Conservation (phyloP, 1,140 invertebrate genomes). For the Portunus trituberculatus region DNA sequence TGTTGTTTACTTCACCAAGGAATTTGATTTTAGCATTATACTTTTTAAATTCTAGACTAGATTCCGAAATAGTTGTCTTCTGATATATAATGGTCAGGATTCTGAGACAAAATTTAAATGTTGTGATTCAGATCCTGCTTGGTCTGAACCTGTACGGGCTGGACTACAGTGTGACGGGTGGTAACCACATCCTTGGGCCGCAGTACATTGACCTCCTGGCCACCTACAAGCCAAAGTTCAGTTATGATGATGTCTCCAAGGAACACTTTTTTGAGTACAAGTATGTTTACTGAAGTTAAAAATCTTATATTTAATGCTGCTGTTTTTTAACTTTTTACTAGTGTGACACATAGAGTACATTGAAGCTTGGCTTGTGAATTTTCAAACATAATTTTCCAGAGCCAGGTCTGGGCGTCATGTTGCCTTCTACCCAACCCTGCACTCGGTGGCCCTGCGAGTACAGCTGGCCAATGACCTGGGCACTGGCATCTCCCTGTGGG, state of each 20-base stretch:
- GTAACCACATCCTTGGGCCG: conserved; percentile 88
- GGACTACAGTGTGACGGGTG: conserved; percentile 89
- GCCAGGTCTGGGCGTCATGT: conserved; percentile 85
- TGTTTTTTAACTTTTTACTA: conserved; percentile 56
- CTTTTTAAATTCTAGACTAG: too few relatives aligned
- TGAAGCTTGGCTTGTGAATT: too few relatives aligned
- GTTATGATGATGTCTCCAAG: conserved; percentile 88
- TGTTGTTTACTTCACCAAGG: too few relatives aligned
- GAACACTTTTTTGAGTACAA: conserved; percentile 94
- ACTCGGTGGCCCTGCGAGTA: conserved; percentile 90
- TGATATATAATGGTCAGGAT: too few relatives aligned
- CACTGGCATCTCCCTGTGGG: conserved; percentile 95
- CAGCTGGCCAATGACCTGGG: conserved; percentile 89
- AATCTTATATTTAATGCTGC: conserved; percentile 72
- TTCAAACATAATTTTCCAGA: conserved; percentile 62
- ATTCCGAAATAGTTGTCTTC: too few relatives aligned
- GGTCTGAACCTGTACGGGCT: conserved; percentile 97
- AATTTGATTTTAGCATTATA: too few relatives aligned
- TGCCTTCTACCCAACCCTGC: conserved; percentile 93
- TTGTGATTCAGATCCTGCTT: conserved; percentile 87
- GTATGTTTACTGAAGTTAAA: conserved; percentile 82
- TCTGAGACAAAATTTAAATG: too few relatives aligned
- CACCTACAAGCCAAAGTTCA: conserved; percentile 86
- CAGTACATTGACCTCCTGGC: conserved; percentile 88
- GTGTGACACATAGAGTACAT: too few relatives aligned